Conservation (phyloP, 2,113 vertebrate species). For the Grammomys dolichurus region DNA sequence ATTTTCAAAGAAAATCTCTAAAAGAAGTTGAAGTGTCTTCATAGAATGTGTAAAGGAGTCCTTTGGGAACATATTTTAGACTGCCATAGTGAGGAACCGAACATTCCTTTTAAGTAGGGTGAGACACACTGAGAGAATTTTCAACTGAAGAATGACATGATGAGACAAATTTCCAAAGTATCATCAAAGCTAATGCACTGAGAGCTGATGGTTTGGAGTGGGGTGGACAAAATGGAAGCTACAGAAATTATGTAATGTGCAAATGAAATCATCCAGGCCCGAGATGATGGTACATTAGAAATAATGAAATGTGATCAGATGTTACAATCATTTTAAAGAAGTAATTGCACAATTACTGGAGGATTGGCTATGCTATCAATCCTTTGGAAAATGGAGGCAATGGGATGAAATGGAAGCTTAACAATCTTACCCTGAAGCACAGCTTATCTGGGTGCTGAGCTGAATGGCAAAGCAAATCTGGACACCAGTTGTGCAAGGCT, state of each 20-base stretch:
- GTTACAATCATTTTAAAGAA: constrained; percentile 56
- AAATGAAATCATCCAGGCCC: constrained; percentile 10
- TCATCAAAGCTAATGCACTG: not conserved
- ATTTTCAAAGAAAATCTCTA: not conserved
- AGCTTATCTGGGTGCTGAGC: not conserved
- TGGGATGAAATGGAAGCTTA: not conserved
- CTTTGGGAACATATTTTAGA: not conserved
- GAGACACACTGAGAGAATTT: constrained; percentile 17
- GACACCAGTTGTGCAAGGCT: not conserved
- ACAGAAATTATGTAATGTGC: not conserved
- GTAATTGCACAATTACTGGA: not conserved
- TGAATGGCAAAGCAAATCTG: constrained; percentile 3
- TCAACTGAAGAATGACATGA: constrained; percentile 19
- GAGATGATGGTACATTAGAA: not conserved
- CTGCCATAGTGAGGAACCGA: not conserved
- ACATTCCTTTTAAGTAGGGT: not conserved
- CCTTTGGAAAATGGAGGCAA: constrained; percentile 20
- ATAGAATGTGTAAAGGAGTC: constrained; percentile 9
- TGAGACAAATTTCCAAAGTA: constrained; percentile 29
- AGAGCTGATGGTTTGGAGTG: not conserved
- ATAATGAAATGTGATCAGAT: not conserved
- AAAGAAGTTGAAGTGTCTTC: not conserved
- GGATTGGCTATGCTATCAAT: constrained; percentile 36
- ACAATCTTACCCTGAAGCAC: not conserved
- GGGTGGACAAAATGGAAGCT: not conserved